Evolutionary conservation across 2,113 vertebrate species (phyloP).

Genomic region (Pteruthius melanotis): DNA sequence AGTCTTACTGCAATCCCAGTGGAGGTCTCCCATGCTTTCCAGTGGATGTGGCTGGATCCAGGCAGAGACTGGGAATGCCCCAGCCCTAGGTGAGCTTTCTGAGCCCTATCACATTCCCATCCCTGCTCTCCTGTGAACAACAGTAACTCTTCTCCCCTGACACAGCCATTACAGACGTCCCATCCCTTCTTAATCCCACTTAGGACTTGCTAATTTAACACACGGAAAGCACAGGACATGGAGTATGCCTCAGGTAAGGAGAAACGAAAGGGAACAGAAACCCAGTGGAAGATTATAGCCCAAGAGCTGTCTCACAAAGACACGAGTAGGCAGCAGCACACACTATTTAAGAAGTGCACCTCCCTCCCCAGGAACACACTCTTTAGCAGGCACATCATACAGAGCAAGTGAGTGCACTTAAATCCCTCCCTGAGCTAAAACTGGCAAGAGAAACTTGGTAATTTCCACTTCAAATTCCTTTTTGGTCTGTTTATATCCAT

Average conservation of each 20-base stretch:
- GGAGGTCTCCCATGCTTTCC: neutral
- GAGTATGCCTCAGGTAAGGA: neutral
- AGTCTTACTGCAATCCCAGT: neutral
- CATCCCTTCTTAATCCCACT: neutral
- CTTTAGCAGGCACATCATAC: neutral
- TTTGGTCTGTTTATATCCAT: neutral
- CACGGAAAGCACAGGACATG: neutral
- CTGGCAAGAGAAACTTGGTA: neutral
- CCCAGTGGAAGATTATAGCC: neutral
- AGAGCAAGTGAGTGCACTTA: neutral
- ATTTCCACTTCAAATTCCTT: neutral
- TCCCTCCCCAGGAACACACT: neutral
- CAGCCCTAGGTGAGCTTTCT: neutral
- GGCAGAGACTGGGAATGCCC: neutral
- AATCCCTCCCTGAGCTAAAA: neutral
- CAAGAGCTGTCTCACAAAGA: neutral
- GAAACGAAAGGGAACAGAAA: neutral
- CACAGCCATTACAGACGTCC: neutral
- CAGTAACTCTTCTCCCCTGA: neutral
- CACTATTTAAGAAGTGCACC: neutral
- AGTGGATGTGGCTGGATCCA: neutral
- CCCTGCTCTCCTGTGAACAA: neutral
- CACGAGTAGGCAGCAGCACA: neutral
- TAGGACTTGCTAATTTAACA: neutral
- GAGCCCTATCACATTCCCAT: neutral